Evolutionary conservation across 2,113 vertebrate species (phyloP).

Genomic region (Halichoeres trimaculatus): DNA sequence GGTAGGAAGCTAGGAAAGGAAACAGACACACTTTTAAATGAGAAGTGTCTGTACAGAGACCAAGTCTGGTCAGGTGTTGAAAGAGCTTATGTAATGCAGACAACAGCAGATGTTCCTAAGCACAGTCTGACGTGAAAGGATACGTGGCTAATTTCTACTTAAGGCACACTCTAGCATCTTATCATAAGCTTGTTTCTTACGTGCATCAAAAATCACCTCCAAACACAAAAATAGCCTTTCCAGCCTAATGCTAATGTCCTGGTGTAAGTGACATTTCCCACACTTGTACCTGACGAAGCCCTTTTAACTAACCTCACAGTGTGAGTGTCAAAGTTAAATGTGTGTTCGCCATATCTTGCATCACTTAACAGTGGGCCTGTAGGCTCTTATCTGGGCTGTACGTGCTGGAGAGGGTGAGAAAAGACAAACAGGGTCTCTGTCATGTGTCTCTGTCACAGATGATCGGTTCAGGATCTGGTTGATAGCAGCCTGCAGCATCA

Average conservation of each 20-base stretch:
- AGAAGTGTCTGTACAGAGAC: too few species aligned
- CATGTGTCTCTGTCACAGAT: conserved; percentile 63
- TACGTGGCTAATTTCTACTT: too few species aligned
- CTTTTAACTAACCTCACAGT: not conserved
- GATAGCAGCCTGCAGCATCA: conserved; percentile 55
- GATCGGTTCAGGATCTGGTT: conserved; percentile 33
- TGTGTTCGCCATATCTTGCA: conserved; percentile 42
- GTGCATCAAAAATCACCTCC: conserved; percentile 1
- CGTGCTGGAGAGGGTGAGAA: conserved; percentile 74
- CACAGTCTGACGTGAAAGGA: too few species aligned
- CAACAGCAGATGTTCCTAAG: too few species aligned
- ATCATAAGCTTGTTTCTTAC: not conserved
- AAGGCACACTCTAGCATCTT: too few species aligned
- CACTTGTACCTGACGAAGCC: conserved; percentile 16
- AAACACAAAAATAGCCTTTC: conserved; percentile 38
- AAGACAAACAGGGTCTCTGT: conserved; percentile 64
- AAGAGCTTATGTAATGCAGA: too few species aligned
- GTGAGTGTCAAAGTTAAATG: conserved; percentile 51
- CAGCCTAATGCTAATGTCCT: conserved; percentile 13
- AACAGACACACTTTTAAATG: too few species aligned
- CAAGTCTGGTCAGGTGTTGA: too few species aligned
- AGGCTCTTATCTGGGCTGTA: conserved; percentile 52
- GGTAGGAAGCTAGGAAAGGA: too few species aligned
- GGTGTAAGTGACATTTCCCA: not conserved
- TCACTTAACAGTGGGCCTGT: conserved; percentile 9